These are phyloP conservation scores for Hippoglossus hippoglossus DNA, from an alignment of 2,797 vertebrate genomes.

Conservation along the genomic window DNA sequence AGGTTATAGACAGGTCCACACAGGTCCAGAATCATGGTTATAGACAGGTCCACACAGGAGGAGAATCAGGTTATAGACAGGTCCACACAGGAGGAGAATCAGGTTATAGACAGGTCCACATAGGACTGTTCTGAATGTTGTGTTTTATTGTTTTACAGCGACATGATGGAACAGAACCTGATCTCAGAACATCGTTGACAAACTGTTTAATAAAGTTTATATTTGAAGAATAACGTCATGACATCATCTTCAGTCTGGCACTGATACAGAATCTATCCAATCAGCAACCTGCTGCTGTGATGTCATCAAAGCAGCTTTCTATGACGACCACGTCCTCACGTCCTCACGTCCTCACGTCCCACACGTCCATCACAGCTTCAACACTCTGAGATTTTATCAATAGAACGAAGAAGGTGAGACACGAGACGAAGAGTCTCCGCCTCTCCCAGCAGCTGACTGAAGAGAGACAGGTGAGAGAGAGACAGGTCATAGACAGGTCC, in stretches of 20 bases:
- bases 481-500: not conserved
- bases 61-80: too few species aligned
- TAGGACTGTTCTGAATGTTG: too few species aligned
- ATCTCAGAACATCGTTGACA: not conserved
- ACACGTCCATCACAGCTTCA: not conserved
- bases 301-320: not conserved
- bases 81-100: too few species aligned
- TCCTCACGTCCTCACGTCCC: not conserved
- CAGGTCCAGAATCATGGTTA: too few species aligned
- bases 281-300: constrained; percentile 12
- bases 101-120: too few species aligned
- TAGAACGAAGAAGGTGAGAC: constrained; percentile 89
- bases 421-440: constrained; percentile 83
- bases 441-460: constrained; percentile 85
- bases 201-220: too few species aligned
- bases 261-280: not conserved
- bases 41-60: not conserved
- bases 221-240: constrained; percentile 36
- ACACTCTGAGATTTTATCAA: constrained; percentile 75
- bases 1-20: not conserved
- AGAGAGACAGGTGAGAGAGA: constrained; percentile 12
- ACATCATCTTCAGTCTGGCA: constrained; percentile 35
- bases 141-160: too few species aligned
- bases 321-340: not conserved
- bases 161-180: constrained; percentile 4